A percentile compares a stretch with the other conserved stretches of the same genome.
Conservation (phyloP, 1,140 invertebrate species). For the Pachypsylla venusta region DNA sequence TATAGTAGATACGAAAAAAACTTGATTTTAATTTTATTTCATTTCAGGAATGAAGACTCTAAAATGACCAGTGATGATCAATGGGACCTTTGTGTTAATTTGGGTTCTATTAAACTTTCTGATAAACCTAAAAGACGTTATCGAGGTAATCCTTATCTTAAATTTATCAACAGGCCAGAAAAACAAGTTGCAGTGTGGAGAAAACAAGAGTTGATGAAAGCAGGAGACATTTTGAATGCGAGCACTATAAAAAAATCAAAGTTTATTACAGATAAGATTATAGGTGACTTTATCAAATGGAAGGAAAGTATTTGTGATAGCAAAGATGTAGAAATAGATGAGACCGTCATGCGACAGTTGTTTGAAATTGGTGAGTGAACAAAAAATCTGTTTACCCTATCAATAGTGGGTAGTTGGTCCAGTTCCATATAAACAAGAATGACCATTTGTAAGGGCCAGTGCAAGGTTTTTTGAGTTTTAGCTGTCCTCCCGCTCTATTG, state of each 20-base stretch:
- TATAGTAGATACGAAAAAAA: no score
- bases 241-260: neutral
- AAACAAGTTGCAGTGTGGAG: neutral
- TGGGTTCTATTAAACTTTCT: no score
- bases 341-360: neutral
- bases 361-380: slow-evolving; percentile 6
- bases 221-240: slow-evolving; percentile 1
- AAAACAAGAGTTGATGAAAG: neutral
- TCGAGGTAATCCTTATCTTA: neutral
- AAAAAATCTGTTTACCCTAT: no score
- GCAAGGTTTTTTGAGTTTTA: no score
- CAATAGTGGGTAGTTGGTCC: no score
- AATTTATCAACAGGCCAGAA: neutral
- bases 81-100: no score
- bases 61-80: no score
- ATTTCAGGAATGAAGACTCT: no score
- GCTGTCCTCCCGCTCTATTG: no score
- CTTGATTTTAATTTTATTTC: no score
- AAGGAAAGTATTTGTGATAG: neutral
- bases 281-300: slow-evolving; percentile 7
- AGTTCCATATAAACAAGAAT: no score
- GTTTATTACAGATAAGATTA: slow-evolving; percentile 5
- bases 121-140: neutral
- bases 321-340: neutral
- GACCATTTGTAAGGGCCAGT: no score